Evolutionary conservation across 2,113 vertebrate genomes (phyloP), one percentile per base, ranked within the genome.

Genomic region (Embiotoca jacksoni): DNA sequence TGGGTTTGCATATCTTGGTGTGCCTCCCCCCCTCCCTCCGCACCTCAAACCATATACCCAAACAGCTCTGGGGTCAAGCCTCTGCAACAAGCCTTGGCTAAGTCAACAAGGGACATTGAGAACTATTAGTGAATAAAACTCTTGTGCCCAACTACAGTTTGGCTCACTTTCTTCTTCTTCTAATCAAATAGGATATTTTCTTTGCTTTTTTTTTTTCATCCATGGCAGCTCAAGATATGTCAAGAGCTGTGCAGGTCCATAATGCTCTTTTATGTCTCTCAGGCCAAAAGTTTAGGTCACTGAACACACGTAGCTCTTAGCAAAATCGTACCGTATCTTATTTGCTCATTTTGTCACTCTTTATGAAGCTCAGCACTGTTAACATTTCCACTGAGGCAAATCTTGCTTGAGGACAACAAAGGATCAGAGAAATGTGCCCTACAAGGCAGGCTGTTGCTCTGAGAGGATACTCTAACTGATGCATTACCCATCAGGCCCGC

Each of bases 91-190:
- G 58, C 56, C 79, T 84, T 65, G 36, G 68, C 90, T 88, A 75
- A 93, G 94, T 92, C 83, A 95, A 95, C 91, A 94, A 7, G 80
- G 79, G 69, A 83, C 90, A 95, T 92, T 84, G 91, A 92, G 85
- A 93, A 89, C 81, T 86, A 83, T 82, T 47, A 77, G 85, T 95
- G 94, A 96, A 96, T 95, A 89, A 86, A 88, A 92, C 91, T 90
- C 92, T 93, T 96, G 93, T 93, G 86, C 68, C 85, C 47, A 66
- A 67, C 81, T 87, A 83, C 84, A 67, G 87, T 78, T 87, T 84
- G 84, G 83, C 87, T 87, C 49, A 30, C 76, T 82, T 89, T 91
- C 81, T 74, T 56, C 69, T 78, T 64, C 69, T 78, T 64, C 80
- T 83, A 84, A 93, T 91, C 90, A 90, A 91, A 93, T 64, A 81